Conservation (phyloP, 1,140 invertebrate species). For the Aleiodes sp. region DNA sequence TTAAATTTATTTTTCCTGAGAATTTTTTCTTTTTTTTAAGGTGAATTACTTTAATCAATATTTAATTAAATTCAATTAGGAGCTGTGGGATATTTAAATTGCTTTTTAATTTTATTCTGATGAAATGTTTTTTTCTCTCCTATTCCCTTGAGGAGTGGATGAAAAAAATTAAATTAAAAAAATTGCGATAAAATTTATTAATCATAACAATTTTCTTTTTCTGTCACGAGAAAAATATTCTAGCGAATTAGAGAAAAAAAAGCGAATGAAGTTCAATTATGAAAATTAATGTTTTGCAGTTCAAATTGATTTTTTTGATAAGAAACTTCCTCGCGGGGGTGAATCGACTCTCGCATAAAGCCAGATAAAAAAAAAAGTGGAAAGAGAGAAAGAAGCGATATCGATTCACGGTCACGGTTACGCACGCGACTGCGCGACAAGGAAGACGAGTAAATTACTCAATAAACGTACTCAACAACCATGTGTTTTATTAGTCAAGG, state of each 20-base stretch:
- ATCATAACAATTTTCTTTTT: no score
- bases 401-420: slow-evolving; percentile 36
- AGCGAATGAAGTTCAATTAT: no score
- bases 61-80: no score
- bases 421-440: slow-evolving; percentile 16
- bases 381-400: slow-evolving; percentile 32
- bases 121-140: no score
- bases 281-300: neutral
- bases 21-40: no score
- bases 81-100: slow-evolving; percentile 15
- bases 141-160: no score
- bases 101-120: neutral
- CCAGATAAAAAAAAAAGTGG: neutral
- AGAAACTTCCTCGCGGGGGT: slow-evolving; percentile 15
- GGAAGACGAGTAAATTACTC: slow-evolving; percentile 17
- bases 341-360: slow-evolving; percentile 40
- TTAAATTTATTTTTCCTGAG: neutral
- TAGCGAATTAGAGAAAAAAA: no score
- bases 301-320: neutral
- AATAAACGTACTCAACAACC: slow-evolving; percentile 1
- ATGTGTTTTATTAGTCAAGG: neutral
- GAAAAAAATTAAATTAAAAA: neutral
- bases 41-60: no score
- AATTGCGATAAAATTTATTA: neutral
- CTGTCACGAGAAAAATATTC: no score